Percentiles rank a stretch among this genome's conserved stretches.
phyloP scores from a whole-genome alignment of 2,113 vertebrate species.

The Thunnus maccoyii region DNA sequence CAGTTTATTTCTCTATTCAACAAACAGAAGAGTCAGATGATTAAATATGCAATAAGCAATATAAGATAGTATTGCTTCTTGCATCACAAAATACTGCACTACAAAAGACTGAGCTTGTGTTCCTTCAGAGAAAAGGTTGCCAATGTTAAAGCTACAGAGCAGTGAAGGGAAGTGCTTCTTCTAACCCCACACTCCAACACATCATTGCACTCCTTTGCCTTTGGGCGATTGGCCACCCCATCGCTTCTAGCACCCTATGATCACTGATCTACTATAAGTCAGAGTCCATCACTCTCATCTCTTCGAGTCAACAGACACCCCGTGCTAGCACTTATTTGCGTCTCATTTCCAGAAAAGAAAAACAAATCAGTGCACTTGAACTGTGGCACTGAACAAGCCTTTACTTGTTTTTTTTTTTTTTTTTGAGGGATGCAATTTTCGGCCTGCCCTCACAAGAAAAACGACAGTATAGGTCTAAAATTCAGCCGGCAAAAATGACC shows the following conservation, averaged over 20 bases:
- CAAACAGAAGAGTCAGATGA: conserved; percentile 20
- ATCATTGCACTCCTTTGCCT: neutral
- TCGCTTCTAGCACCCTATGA: neutral
- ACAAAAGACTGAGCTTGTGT: neutral
- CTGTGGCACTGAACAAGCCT: too few species aligned
- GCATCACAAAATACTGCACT: neutral
- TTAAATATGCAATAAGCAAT: conserved; percentile 27
- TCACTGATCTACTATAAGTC: neutral
- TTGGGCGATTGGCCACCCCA: neutral
- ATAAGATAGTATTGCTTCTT: neutral
- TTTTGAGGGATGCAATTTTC: too few species aligned
- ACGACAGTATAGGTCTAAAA: too few species aligned
- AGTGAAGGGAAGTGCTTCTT: neutral
- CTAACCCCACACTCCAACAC: neutral
- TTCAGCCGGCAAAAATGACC: too few species aligned
- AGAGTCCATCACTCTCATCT: neutral
- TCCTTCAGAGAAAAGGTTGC: conserved; percentile 2
- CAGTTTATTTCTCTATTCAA: conserved; percentile 31
- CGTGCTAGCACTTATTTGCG: neutral
- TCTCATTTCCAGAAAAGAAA: too few species aligned
- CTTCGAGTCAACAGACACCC: neutral
- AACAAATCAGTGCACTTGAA: too few species aligned
- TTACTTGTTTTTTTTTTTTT: too few species aligned
- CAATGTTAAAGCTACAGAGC: neutral
- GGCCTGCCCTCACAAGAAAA: too few species aligned